These are phyloP conservation scores for Penaeus monodon DNA, from an alignment of 2,888 invertebrate genomes.

Conservation along the genomic window DNA sequence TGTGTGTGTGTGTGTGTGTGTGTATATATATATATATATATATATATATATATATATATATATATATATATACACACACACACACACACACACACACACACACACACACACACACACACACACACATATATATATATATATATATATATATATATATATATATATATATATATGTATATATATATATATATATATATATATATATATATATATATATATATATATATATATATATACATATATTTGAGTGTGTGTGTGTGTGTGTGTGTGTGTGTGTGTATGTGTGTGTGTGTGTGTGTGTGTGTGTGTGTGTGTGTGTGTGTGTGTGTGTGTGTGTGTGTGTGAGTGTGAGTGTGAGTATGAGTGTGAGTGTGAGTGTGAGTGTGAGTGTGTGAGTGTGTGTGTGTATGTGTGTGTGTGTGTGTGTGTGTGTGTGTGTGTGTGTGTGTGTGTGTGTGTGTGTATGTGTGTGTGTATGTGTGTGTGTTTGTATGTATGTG, in stretches of 20 bases:
- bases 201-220: background rate
- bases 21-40: background rate
- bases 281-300: background rate
- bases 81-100: too few relatives aligned
- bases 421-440: background rate
- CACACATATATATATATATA: conserved; percentile 2
- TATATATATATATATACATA: background rate
- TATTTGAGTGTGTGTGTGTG: background rate
- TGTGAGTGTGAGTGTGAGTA: background rate
- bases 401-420: background rate
- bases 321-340: too few relatives aligned
- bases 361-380: background rate
- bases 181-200: background rate
- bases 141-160: conserved; percentile 16
- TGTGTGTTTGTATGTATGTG: too few relatives aligned
- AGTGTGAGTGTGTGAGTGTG: background rate
- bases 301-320: background rate
- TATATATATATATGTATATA: conserved; percentile 3
- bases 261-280: background rate
- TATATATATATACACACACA: conserved; percentile 8
- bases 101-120: background rate
- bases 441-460: background rate
- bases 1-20: too few relatives aligned
- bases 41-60: conserved; percentile 10
- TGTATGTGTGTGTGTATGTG: too few relatives aligned